Base-by-base conservation (phyloP, 2,113 vertebrate genomes). In the Platycercus adscitus region DNA sequence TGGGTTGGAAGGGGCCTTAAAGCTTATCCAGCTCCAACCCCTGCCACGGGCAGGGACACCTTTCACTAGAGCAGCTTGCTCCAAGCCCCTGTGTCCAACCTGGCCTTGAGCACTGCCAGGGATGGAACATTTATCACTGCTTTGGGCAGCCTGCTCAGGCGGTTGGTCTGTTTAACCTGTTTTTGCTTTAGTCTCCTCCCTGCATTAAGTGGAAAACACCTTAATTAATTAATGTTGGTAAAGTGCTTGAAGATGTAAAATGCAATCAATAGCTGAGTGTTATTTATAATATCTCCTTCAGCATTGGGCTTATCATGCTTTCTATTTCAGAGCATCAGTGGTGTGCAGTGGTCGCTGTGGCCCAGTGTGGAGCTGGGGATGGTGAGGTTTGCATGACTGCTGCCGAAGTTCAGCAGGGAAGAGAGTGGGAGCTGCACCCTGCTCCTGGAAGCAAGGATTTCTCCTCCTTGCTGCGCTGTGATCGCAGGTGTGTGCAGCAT, bases 201-300 rank as follows among this genome's bases (percentile, higher is more conserved):
- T 24, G 44, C 10, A 0, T 76, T 87, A 83, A 85, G 78, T 19
- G 29, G 55, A 52, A 90, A 83, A 92, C 93, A 65, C 87, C 79
- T 92, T 79, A 90, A 94, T 93, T 95, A 96, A 93, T 89, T 84
- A 91, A 41, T 7, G 71, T 60, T 86, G 53, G 71, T 85, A 14
- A 80, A 86, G 87, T 43, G 63, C 91, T 91, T 73, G 91, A 73
- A 91, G 94, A 80, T 47, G 85, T 73, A 76, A 82, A 25, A 9
- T 0, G 1, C 73, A 53, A 43, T 93, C 81, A 66, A 73, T 96
- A 70, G 63, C 77, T 9, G 1, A 82, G 56, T 71, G 81, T 73
- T 95, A 13, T 63, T 65, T 47, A 19, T 46, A 63, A 76, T 37
- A 28, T 52, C 91, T 78, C 1, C 2, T 61, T 91, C 46, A 12